A percentile compares a stretch with the other conserved stretches of the same genome.
Conservation (phyloP, 2,888 invertebrate species). For the Thyatira batis region DNA sequence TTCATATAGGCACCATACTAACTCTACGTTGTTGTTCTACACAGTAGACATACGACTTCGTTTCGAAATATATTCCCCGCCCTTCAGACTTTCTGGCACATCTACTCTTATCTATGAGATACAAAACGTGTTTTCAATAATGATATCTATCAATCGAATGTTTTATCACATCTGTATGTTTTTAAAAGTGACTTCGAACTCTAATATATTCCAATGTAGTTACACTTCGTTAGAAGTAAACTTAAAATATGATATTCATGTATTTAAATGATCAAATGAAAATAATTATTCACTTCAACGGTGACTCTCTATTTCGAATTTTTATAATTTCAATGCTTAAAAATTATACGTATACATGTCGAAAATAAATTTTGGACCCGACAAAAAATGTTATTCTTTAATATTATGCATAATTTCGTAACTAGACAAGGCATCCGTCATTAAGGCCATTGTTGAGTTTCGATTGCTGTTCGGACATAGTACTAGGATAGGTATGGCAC, state of each 20-base stretch:
- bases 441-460: constrained; percentile 82
- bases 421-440: constrained; percentile 85
- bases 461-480: constrained; percentile 65
- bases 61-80: constrained; percentile 79
- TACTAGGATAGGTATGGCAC: constrained; percentile 80
- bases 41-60: constrained; percentile 80
- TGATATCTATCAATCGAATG: constrained; percentile 2
- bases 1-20: constrained; percentile 64
- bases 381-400: constrained; percentile 41
- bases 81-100: constrained; percentile 50
- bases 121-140: constrained; percentile 20
- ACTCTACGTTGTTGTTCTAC: constrained; percentile 76
- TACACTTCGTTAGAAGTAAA: not conserved
- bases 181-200: not conserved
- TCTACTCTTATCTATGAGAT: constrained; percentile 25
- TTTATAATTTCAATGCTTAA: constrained; percentile 57
- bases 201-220: not conserved
- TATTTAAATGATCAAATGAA: constrained; percentile 33
- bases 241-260: not conserved
- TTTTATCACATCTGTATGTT: not conserved
- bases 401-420: constrained; percentile 16
- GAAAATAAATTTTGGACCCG: constrained; percentile 74
- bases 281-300: constrained; percentile 38
- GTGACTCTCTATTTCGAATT: constrained; percentile 75
- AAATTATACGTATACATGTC: constrained; percentile 71